These are phyloP conservation scores for Macropus fuliginosus DNA, from an alignment of 2,797 vertebrate species.

Conservation along the genomic window DNA sequence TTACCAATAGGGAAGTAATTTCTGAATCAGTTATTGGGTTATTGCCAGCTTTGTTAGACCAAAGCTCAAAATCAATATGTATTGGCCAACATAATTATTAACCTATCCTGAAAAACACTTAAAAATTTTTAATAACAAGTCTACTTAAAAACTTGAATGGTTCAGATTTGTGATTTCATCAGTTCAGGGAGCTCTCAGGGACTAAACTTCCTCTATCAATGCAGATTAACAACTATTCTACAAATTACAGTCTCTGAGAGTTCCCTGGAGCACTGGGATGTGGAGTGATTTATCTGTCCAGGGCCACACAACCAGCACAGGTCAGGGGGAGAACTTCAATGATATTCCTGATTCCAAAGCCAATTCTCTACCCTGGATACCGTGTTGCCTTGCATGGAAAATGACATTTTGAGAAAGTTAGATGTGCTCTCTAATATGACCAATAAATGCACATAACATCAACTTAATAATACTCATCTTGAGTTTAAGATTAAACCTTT, in stretches of 20 bases:
- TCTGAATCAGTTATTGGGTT: neutral
- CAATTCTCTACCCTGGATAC: neutral
- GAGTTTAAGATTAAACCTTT: slow-evolving; percentile 40
- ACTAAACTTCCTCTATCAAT: neutral
- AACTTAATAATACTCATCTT: slow-evolving; percentile 8
- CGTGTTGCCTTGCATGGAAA: neutral
- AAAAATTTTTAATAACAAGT: neutral
- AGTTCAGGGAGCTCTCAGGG: neutral
- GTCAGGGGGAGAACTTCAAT: neutral
- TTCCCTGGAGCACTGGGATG: neutral
- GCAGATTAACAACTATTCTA: neutral
- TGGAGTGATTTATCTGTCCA: neutral
- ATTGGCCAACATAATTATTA: slow-evolving; percentile 15
- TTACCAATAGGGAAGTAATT: neutral
- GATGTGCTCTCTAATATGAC: slow-evolving; percentile 28
- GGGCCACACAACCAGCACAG: neutral
- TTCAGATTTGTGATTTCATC: neutral
- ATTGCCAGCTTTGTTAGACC: neutral
- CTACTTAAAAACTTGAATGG: neutral
- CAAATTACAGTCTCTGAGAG: neutral
- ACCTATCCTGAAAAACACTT: slow-evolving; percentile 4
- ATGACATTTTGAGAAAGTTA: neutral
- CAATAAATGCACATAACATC: slow-evolving; percentile 10
- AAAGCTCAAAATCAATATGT: neutral
- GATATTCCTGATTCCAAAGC: neutral